Base-by-base conservation (phyloP, 2,888 invertebrate genomes). In the Axea sp. region DNA sequence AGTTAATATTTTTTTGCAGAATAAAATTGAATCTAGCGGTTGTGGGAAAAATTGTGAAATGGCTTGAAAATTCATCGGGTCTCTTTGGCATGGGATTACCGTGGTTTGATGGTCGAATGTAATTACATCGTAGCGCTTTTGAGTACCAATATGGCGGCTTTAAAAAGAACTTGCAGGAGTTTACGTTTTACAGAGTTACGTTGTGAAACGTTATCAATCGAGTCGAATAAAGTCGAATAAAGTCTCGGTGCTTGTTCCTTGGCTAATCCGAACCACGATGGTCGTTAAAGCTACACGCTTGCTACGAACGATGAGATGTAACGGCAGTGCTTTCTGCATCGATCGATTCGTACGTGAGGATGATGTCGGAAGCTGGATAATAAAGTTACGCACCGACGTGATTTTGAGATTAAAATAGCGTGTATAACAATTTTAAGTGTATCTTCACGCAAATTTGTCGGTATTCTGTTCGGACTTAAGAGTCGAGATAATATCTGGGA, bases 191-290 rank as follows among this genome's bases (percentile, higher is more conserved):
- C 64, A 57, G 17, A 62, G 53, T 47, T 64, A 39, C 49, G 37
- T 26, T 28, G 49, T 55, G 73, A 43, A 74, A 69, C 60, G 68
- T 69, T 74, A 74, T 74, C 74, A 74, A 64, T 74, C 60, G 74
- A 53, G 30, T 47, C 24, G 55, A 69, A 74, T 60, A 60, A 53
- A 53, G 30, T 47, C 24, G 55, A 69, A 74, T 60, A 60, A 53
- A 64, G 67, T 65, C 22, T 28, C 28, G 22, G 49, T 3, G 33
- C 60, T 73, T 73, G 65, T 73, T 65, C 39, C 59, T 68, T 31
- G 28, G 45, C 49, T 74, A 74, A 74, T 74, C 69, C 64, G 19
- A 41, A 30, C 47, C 71, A 39, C 62, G 62, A 33, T 26, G 45
- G 57, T 68, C 68, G 68, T 73, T 73, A 73, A 73, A 68, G 55